phyloP scores from a whole-genome alignment of 2,113 vertebrate species.

The Amblyornis subalaris region DNA sequence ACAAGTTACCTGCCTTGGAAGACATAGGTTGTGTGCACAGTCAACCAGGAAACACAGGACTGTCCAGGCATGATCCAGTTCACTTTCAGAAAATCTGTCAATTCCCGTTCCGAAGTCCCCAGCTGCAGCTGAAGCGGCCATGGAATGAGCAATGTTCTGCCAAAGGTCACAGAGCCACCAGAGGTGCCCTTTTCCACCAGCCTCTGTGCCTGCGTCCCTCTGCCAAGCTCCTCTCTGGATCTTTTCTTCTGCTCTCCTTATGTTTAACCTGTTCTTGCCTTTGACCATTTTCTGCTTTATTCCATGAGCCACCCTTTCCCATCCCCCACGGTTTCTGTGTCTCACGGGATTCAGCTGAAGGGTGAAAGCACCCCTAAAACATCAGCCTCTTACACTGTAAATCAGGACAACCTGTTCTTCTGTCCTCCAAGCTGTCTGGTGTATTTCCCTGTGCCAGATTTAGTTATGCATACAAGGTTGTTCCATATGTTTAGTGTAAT shows the following conservation, averaged over 20 bases:
- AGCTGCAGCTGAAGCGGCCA: not conserved
- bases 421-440: not conserved
- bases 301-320: not conserved
- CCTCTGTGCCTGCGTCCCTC: not conserved
- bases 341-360: not conserved
- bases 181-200: not conserved
- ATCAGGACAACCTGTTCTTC: not conserved
- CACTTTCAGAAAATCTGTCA: fast-evolving
- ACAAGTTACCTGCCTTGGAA: not conserved
- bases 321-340: not conserved
- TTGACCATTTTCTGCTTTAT: fast-evolving
- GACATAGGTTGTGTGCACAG: not conserved
- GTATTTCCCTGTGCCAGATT: not conserved
- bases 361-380: not conserved
- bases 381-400: not conserved
- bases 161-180: not conserved
- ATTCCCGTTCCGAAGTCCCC: not conserved
- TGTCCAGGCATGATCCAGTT: not conserved
- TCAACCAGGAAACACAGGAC: not conserved
- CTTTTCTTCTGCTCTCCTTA: not conserved
- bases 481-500: not conserved
- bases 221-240: not conserved
- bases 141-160: not conserved
- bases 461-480: not conserved
- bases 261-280: not conserved